These are phyloP conservation scores for Molorchus minor DNA, from an alignment of 2,888 invertebrate species.

Conservation along the genomic window DNA sequence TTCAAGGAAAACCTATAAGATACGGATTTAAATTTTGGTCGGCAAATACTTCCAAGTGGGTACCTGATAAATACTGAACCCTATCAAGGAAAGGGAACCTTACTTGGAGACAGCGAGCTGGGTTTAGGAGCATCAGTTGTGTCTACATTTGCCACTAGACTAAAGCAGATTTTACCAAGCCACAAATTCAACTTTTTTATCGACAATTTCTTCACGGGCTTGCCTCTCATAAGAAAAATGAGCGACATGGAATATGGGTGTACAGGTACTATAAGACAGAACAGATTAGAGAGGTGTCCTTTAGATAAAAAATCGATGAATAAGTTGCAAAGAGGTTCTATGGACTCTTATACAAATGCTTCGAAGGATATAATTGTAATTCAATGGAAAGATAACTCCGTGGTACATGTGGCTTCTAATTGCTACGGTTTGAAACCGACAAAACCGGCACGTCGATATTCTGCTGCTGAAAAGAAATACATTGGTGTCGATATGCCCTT, in stretches of 20 bases:
- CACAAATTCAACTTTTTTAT: background rate
- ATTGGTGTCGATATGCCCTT: background rate
- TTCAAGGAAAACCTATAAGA: constrained; percentile 10
- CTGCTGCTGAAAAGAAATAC: background rate
- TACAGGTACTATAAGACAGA: background rate
- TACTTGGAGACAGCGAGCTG: background rate
- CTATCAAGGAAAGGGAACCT: background rate
- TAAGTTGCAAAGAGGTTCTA: background rate
- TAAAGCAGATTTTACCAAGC: background rate
- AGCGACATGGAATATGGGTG: background rate
- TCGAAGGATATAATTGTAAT: background rate
- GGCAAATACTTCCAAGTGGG: background rate
- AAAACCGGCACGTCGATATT: background rate
- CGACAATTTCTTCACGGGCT: background rate
- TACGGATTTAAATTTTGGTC: constrained; percentile 1
- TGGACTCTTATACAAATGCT: background rate
- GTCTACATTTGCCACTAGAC: background rate
- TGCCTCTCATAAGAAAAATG: background rate
- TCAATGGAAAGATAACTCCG: background rate
- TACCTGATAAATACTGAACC: constrained; percentile 3
- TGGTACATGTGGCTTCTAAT: background rate
- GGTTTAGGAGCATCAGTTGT: constrained; percentile 5
- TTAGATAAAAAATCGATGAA: background rate
- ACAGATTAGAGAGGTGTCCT: background rate
- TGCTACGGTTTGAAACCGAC: background rate